Conservation (phyloP, 2,888 invertebrate genomes). For the Hirtodrosophila duncani region DNA sequence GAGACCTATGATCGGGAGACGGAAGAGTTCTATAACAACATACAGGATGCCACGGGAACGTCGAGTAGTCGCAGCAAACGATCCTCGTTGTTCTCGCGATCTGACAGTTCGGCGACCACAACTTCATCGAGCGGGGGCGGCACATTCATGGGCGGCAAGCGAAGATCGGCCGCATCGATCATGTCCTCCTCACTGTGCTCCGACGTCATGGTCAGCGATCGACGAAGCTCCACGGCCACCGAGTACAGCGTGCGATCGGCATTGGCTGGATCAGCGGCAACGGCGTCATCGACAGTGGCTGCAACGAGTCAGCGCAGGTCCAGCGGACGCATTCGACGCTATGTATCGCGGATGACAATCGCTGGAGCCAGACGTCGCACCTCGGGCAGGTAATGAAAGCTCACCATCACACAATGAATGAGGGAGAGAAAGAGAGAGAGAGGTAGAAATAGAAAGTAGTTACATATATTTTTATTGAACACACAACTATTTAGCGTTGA, state of each 20-base stretch:
- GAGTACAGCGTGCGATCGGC: constrained; percentile 72
- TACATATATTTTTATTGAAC: too few species aligned
- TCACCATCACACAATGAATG: neutral
- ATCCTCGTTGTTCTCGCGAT: constrained; percentile 77
- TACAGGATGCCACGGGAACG: constrained; percentile 70
- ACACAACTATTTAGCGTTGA: too few species aligned
- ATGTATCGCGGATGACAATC: constrained; percentile 77
- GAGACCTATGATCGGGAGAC: constrained; percentile 74
- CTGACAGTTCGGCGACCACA: constrained; percentile 78
- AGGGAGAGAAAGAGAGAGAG: neutral
- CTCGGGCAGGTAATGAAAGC: constrained; percentile 77
- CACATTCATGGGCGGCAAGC: constrained; percentile 76
- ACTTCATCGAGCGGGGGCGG: constrained; percentile 76
- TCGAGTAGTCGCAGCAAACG: constrained; percentile 72
- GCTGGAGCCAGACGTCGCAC: constrained; percentile 77
- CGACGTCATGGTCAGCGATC: constrained; percentile 74
- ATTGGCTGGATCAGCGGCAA: constrained; percentile 3
- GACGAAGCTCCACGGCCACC: constrained; percentile 76
- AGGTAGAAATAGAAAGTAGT: neutral
- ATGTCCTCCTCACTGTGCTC: constrained; percentile 77
- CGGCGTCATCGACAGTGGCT: neutral
- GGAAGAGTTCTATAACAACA: constrained; percentile 76
- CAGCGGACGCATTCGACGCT: constrained; percentile 76
- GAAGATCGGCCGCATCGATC: constrained; percentile 77
- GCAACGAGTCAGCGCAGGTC: constrained; percentile 69